Percentiles rank a stretch among this genome's conserved stretches.
phyloP scores from a whole-genome alignment of 2,888 invertebrate species.

The Corythucha ciliata region DNA sequence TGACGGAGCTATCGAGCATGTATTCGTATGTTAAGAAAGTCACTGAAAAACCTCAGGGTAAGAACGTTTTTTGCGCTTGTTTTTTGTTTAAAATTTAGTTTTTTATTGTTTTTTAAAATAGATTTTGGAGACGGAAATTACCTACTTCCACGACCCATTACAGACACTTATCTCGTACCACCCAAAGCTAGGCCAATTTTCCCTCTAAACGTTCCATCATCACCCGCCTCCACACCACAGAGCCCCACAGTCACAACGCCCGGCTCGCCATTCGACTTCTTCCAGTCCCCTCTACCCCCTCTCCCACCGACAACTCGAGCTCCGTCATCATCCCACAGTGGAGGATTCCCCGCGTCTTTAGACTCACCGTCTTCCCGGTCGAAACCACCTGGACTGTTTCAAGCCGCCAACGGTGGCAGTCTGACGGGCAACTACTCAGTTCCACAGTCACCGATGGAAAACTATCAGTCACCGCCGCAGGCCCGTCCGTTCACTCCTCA shows the following conservation, averaged over 20 bases:
- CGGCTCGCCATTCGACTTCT: slow-evolving; percentile 28
- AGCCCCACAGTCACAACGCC: slow-evolving; percentile 26
- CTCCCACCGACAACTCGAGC: slow-evolving; percentile 12
- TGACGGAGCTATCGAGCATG: slow-evolving; percentile 78
- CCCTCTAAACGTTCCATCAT: slow-evolving; percentile 28
- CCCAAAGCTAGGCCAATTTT: slow-evolving; percentile 45
- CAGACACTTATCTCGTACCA: slow-evolving; percentile 45
- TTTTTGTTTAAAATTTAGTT: not conserved
- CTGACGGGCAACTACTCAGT: no score
- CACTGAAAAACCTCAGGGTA: slow-evolving; percentile 44
- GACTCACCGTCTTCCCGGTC: no score
- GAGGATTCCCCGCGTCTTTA: no score
- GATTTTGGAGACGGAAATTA: slow-evolving; percentile 41
- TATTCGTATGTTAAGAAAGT: slow-evolving; percentile 77
- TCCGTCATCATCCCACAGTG: slow-evolving; percentile 6
- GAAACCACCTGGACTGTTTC: no score
- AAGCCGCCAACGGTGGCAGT: no score
- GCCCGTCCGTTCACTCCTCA: slow-evolving; percentile 33
- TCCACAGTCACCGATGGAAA: slow-evolving; percentile 33
- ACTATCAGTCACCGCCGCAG: slow-evolving; percentile 37
- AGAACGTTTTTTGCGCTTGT: not conserved
- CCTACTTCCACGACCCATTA: slow-evolving; percentile 43
- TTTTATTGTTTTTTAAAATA: slow-evolving; percentile 17
- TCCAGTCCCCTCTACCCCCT: slow-evolving; percentile 5
- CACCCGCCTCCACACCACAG: slow-evolving; percentile 19